Conservation (phyloP, 2,888 invertebrate genomes). For the Bombylius major region DNA sequence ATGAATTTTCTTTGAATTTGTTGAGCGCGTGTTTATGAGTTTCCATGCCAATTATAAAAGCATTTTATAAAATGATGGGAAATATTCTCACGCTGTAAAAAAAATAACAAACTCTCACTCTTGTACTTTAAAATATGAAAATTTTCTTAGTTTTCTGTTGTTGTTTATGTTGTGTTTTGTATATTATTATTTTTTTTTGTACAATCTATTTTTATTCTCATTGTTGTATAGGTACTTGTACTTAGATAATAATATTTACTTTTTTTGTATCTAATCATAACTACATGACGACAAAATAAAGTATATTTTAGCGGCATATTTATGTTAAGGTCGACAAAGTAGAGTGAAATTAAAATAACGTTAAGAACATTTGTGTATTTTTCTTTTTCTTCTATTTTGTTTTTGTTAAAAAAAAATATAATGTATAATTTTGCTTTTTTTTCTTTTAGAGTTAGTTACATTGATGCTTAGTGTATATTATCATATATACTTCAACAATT, state of each 20-base stretch:
- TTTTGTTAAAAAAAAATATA: no score
- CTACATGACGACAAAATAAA: neutral
- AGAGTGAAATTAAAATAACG: constrained; percentile 1
- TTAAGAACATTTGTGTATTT: neutral
- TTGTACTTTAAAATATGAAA: neutral
- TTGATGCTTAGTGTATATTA: no score
- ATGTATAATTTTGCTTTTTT: no score
- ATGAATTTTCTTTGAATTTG: neutral
- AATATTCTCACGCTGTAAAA: neutral
- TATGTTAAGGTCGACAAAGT: constrained; percentile 2
- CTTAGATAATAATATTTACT: no score
- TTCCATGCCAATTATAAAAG: constrained; percentile 9
- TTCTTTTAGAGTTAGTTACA: no score
- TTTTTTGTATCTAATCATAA: no score
- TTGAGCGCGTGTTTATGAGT: constrained; percentile 7
- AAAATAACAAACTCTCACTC: neutral
- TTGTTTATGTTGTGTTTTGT: neutral
- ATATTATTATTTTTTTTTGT: neutral
- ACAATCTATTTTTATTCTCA: no score
- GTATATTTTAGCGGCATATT: neutral
- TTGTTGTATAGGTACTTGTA: no score
- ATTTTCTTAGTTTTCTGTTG: neutral
- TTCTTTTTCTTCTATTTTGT: neutral
- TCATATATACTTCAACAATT: neutral
- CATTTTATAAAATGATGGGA: neutral